Evolutionary conservation across 2,797 vertebrate species (phyloP).

Genomic region (Australoheros facetus): DNA sequence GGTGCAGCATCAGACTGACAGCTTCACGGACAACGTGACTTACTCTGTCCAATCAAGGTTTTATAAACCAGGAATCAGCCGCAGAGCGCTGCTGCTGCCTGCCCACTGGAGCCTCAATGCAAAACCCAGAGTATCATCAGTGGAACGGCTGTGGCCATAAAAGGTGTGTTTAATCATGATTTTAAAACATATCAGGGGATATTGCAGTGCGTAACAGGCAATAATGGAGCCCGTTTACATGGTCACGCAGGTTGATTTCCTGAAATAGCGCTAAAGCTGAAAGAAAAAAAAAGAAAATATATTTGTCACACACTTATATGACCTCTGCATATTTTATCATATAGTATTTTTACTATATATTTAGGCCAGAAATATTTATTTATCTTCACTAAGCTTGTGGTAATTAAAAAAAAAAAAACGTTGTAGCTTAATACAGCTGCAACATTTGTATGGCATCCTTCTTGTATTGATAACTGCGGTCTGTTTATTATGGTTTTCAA

Average conservation of each 20-base stretch:
- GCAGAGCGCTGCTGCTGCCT: slow-evolving; percentile 50
- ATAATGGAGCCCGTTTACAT: too few species aligned
- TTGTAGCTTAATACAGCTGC: neutral
- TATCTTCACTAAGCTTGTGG: neutral
- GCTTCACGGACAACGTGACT: slow-evolving; percentile 79
- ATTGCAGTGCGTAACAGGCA: neutral
- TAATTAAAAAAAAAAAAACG: neutral
- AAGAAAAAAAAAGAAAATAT: neutral
- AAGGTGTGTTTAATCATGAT: neutral
- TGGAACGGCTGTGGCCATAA: slow-evolving; percentile 5
- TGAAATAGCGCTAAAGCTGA: neutral
- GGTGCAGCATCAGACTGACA: slow-evolving; percentile 81
- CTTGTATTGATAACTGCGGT: neutral
- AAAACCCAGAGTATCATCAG: slow-evolving; percentile 13
- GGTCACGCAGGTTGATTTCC: neutral
- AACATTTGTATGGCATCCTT: neutral
- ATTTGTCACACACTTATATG: neutral
- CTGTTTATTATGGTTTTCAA: slow-evolving; percentile 13
- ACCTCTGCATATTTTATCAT: neutral
- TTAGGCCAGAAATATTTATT: neutral
- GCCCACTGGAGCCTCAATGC: slow-evolving; percentile 18
- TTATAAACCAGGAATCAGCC: slow-evolving; percentile 43
- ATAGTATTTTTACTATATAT: neutral
- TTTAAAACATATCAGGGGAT: neutral
- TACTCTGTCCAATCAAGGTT: slow-evolving; percentile 73